These are phyloP conservation scores for Drosophila ambigua DNA, from an alignment of 1,140 invertebrate species.

Conservation along the genomic window DNA sequence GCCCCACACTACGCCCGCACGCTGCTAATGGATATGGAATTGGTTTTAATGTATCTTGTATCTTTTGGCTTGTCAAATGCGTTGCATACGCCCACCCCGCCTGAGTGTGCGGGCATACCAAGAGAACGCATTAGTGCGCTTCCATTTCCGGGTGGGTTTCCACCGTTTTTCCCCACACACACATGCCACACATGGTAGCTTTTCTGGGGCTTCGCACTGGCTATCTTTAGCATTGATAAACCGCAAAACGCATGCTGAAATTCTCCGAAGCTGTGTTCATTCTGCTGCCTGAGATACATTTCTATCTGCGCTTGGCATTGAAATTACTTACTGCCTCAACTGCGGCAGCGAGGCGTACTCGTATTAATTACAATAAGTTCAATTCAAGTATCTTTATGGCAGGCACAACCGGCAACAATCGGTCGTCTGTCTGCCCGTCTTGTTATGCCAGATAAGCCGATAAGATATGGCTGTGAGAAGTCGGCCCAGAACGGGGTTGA, in stretches of 20 bases:
- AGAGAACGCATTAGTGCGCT: constrained; percentile 55
- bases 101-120: constrained; percentile 20
- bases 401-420: constrained; percentile 28
- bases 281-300: constrained; percentile 55
- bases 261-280: constrained; percentile 12
- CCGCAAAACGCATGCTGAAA: constrained; percentile 61
- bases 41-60: constrained; percentile 62
- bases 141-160: constrained; percentile 67
- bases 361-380: constrained; percentile 72
- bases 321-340: constrained; percentile 4
- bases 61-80: constrained; percentile 45
- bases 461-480: constrained; percentile 54
- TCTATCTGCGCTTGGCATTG: constrained; percentile 47
- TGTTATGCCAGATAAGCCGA: constrained; percentile 68
- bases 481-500: neutral
- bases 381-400: constrained; percentile 66
- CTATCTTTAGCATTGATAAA: constrained; percentile 59
- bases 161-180: constrained; percentile 22
- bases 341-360: constrained; percentile 9
- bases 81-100: constrained; percentile 27
- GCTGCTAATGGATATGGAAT: constrained; percentile 69
- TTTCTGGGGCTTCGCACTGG: constrained; percentile 61
- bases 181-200: constrained; percentile 6
- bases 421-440: constrained; percentile 41
- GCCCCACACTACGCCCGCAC: constrained; percentile 13